Conservation (phyloP, 2,113 vertebrate genomes). For the Heterocephalus glaber region DNA sequence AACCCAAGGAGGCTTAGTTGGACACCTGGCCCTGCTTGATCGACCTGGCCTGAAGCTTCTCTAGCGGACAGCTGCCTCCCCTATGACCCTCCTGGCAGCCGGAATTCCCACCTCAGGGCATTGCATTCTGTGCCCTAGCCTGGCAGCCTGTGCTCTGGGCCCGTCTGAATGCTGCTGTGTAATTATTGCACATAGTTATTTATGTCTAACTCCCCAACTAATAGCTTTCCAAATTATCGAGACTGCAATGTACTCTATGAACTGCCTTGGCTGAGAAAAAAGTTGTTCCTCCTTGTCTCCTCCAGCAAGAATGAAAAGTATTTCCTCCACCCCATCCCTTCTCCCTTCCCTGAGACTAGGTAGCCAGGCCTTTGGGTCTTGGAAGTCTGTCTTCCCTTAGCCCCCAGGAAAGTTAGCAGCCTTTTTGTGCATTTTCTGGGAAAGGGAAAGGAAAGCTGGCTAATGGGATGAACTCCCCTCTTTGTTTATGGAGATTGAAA, state of each 20-base stretch:
- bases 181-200: conserved; percentile 29
- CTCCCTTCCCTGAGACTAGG: not conserved
- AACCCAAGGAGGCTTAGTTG: not conserved
- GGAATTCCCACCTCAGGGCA: not conserved
- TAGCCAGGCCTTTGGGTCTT: not conserved
- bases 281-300: not conserved
- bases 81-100: not conserved
- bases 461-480: not conserved
- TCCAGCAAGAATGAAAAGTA: conserved; percentile 60
- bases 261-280: not conserved
- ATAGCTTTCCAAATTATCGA: conserved; percentile 21
- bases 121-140: not conserved
- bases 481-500: conserved; percentile 34
- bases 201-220: conserved; percentile 36
- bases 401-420: not conserved
- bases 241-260: not conserved
- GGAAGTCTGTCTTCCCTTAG: not conserved
- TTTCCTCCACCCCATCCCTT: not conserved
- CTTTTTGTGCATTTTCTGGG: not conserved
- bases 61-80: not conserved
- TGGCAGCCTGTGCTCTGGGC: not conserved
- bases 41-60: not conserved
- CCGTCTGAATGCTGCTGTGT: conserved; percentile 41
- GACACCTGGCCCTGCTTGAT: not conserved
- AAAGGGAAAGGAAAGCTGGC: not conserved